Base-by-base conservation (phyloP, 2,797 vertebrate species). In the Chrysocyon brachyurus region DNA sequence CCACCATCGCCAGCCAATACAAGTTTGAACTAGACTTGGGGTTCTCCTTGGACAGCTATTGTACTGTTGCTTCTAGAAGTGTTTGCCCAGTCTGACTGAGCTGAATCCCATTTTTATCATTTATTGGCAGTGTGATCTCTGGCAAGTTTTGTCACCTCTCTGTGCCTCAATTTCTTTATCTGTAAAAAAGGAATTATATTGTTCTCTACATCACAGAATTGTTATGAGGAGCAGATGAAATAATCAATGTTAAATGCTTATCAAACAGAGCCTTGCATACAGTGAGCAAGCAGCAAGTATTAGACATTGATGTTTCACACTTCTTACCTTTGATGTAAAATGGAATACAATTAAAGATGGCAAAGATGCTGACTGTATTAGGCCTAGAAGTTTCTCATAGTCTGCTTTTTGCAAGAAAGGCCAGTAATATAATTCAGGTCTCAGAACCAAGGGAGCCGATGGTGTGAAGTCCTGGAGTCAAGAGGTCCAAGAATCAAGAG, bases 71-170 rank as follows among this genome's bases (percentile, higher is more conserved):
- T 77, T 77, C 73, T 26, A 52, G 46, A 77, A 49, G 46, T 17
- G 26, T 52, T 26, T 36, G 33, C 33, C 19, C 21, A 22, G 22
- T 40, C 70, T 31, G 26, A 31, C 26, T 68, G 17, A 68, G 21
- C 26, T 75, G 52, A 85, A 31, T 90, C 52, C 9, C 31, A 81
- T 49, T 49, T 93, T 97, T 93, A 33, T 95, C 15, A 46, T 46
- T 94, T 84, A 73, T 57, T 73, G 49, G 66, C 46, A 19, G 1
- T 63, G 22, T 91, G 68, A 84, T 33, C 54, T 78, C 49, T 40
- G 33, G 49, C 59, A 72, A 78, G 56, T 66, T 82, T 9, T 57
- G n/a, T 86, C 77, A 61, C 22, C 19, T 81, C 63, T 86, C 12
- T 92, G 6, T 84, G 31, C 63, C 56, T 94, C 54, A 63, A 3